Evolutionary conservation across 2,113 vertebrate species (phyloP).

Genomic region (Podarcis raffonei): DNA sequence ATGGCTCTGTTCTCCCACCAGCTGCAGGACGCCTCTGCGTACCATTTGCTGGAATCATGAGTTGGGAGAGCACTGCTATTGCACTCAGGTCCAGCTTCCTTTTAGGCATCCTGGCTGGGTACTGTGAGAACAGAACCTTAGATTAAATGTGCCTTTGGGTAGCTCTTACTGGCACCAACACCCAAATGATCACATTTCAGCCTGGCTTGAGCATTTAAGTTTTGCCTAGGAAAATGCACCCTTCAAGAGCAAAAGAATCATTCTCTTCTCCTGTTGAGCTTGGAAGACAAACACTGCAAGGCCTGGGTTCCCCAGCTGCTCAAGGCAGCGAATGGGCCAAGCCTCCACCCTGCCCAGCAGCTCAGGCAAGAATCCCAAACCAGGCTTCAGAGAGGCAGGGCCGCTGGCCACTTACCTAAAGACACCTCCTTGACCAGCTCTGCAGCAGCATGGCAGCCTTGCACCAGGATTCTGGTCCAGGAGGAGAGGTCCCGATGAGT

Average conservation of each 20-base stretch:
- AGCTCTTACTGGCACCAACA: no score
- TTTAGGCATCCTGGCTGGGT: no score
- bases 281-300: not conserved
- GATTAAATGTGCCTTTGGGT: no score
- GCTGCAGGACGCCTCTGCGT: no score
- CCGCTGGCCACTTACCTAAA: conserved; percentile 66
- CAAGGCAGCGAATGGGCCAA: not conserved
- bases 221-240: not conserved
- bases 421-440: conserved; percentile 94
- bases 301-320: not conserved
- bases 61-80: no score
- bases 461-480: conserved; percentile 92
- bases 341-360: not conserved
- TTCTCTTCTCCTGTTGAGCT: not conserved
- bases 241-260: not conserved
- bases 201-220: not conserved
- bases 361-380: not conserved
- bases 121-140: no score
- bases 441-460: conserved; percentile 88
- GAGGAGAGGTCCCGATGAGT: conserved; percentile 93
- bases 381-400: no score
- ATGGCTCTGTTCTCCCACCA: no score
- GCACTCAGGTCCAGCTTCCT: no score
- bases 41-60: no score
- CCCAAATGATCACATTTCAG: not conserved